Percentiles rank a stretch among this genome's conserved stretches.
Evolutionary conservation across 1,140 invertebrate genomes (phyloP).

Genomic region (Trichoplusia ni): DNA sequence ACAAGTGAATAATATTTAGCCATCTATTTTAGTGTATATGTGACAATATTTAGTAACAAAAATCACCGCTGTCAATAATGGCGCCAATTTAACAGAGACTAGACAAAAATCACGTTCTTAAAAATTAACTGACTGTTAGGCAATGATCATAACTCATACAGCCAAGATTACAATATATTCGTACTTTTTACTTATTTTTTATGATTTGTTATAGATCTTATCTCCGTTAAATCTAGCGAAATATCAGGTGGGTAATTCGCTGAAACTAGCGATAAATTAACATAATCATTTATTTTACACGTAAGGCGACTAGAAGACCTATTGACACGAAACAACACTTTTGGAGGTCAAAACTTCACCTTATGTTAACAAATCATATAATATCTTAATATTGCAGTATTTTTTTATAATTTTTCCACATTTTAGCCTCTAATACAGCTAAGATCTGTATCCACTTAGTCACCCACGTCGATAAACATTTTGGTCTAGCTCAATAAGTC

Average conservation of each 20-base stretch:
- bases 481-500: too few relatives aligned
- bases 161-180: background rate
- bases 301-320: too few relatives aligned
- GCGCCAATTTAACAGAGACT: slow-evolving; percentile 7
- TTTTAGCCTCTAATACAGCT: background rate
- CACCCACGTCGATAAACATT: too few relatives aligned
- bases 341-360: background rate
- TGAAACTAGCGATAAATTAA: background rate
- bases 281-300: background rate
- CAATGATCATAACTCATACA: background rate
- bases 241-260: background rate
- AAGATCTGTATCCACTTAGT: too few relatives aligned
- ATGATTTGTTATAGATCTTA: background rate
- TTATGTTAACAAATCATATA: background rate
- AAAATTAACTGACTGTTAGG: background rate
- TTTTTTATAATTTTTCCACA: background rate
- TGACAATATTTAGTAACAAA: slow-evolving; percentile 5
- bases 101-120: background rate
- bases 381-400: slow-evolving; percentile 6
- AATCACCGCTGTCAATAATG: slow-evolving; percentile 1
- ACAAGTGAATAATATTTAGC: slow-evolving; percentile 21
- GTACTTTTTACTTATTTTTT: background rate
- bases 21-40: background rate
- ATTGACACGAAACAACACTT: too few relatives aligned
- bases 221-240: background rate